Evolutionary conservation across 2,888 invertebrate genomes (phyloP).

Genomic region (Nomada ruficornis): DNA sequence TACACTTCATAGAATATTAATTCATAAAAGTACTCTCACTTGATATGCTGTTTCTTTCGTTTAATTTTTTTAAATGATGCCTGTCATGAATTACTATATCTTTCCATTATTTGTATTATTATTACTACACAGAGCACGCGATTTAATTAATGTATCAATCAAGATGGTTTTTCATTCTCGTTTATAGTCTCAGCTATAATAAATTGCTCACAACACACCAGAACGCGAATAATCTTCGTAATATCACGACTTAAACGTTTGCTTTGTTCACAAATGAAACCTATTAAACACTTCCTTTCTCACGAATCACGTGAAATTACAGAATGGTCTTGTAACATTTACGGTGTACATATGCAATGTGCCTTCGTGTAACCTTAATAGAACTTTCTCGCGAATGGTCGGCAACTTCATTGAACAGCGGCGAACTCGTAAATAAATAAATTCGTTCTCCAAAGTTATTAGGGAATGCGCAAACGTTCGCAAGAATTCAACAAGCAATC

Average conservation of each 20-base stretch:
- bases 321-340: slow-evolving; percentile 42
- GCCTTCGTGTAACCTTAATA: slow-evolving; percentile 41
- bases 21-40: not conserved
- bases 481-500: slow-evolving; percentile 61
- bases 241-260: not conserved
- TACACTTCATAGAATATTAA: not conserved
- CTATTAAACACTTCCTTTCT: not conserved
- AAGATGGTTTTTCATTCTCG: not conserved
- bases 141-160: not conserved
- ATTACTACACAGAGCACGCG: not conserved
- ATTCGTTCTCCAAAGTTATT: slow-evolving; percentile 63
- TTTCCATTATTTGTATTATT: not conserved
- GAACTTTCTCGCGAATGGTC: slow-evolving; percentile 53
- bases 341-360: slow-evolving; percentile 5
- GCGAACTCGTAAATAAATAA: slow-evolving; percentile 70
- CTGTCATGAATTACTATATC: not conserved
- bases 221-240: not conserved
- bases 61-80: not conserved
- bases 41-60: not conserved
- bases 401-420: slow-evolving; percentile 62
- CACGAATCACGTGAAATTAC: slow-evolving; percentile 14
- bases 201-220: not conserved
- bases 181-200: not conserved
- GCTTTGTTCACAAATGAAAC: slow-evolving; percentile 27
- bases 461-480: slow-evolving; percentile 73